Evolutionary conservation across 2,888 invertebrate genomes (phyloP), one percentile per base, ranked within the genome.

Genomic region (Andrena fulva): DNA sequence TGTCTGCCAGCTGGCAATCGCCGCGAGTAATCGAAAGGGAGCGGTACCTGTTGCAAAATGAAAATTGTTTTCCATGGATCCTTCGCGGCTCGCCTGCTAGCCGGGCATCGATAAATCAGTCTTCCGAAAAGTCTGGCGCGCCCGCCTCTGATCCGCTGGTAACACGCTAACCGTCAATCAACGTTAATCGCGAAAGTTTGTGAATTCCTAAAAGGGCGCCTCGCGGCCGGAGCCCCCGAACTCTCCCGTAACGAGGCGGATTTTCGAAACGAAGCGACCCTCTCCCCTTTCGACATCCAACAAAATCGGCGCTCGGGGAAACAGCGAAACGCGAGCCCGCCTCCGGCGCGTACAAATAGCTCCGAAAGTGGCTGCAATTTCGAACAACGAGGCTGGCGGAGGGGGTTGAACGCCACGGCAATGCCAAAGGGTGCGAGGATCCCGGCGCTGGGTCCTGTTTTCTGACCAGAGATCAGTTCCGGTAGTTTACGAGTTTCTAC

Each of bases 401-500:
- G n/a, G 27, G 3, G 16, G 62, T 63, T 16, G 42, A 4, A 42
- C 64, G 27, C 60, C 64, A 35, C 77, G 20, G 31, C 68, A 31
- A 70, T 79, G 72, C 72, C 54, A 62, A 50, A 72, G 74, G 81
- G 81, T 48, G 48, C 60, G 69, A 52, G 74, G 54, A 56, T 68
- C 50, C 78, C 16, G 74, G 59, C 64, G 64, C 63, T 48, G 35
- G 50, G 59, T 77, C 66, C 74, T 73, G 86, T 86, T 80, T 72
- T 68, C 82, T 81, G 85, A 79, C 68, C 85, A 77, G 85, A 77
- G 82, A 84, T 87, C 89, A 79, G 81, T 84, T 87, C 83, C 80
- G 80, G 77, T 82, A 84, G 87, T 88, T 88, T 88, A 89, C 87
- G 87, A 87, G 85, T 85, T 82, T 89, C 88, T 80, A 77, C 66